phyloP scores from a whole-genome alignment of 1,140 invertebrate genomes.

The Drosophila pruinosa region DNA sequence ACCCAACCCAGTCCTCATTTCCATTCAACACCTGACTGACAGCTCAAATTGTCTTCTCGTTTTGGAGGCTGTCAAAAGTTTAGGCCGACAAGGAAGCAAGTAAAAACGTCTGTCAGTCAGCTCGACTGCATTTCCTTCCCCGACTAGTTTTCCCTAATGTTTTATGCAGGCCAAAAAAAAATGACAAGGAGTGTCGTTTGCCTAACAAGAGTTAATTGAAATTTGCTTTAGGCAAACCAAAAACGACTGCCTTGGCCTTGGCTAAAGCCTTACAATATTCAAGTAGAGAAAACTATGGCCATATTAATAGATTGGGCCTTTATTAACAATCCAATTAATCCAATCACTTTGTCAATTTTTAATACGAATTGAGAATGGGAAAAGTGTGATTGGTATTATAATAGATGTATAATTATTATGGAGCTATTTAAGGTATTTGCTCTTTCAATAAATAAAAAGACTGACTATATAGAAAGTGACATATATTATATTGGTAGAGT shows the following conservation, averaged over 20 bases:
- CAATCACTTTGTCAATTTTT: no score
- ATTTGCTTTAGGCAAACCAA: neutral
- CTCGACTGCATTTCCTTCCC: constrained; percentile 29
- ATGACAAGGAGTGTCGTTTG: neutral
- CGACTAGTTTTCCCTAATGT: constrained; percentile 3
- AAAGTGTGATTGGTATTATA: no score
- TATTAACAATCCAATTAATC: neutral
- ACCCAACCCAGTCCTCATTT: neutral
- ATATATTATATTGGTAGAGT: no score
- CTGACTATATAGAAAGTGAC: no score
- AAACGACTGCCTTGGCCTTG: neutral
- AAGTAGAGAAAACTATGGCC: no score
- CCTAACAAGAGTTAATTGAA: constrained; percentile 33
- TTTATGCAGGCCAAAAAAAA: constrained; percentile 18
- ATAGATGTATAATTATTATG: no score
- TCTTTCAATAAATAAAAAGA: no score
- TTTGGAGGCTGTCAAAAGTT: constrained; percentile 55
- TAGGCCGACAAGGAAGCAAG: neutral
- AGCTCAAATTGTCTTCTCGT: constrained; percentile 78
- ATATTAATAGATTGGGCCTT: no score
- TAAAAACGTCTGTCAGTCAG: neutral
- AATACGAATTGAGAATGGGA: no score
- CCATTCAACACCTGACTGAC: constrained; percentile 51
- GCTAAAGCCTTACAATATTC: neutral
- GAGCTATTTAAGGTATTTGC: no score